Conservation (phyloP, 2,888 invertebrate species). For the Ctenicera cuprea region DNA sequence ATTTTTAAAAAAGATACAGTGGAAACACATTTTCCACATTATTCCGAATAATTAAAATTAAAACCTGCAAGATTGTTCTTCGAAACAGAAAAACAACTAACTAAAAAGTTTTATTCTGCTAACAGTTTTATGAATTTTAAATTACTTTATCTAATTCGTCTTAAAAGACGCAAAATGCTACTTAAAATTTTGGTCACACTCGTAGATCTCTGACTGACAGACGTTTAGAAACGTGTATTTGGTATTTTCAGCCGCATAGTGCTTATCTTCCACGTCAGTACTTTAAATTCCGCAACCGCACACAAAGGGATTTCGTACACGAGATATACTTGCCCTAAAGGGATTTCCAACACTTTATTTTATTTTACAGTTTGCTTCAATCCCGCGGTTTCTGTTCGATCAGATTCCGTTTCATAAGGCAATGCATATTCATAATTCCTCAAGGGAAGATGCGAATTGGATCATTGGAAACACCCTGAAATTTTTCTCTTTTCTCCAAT, state of each 20-base stretch:
- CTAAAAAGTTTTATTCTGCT: too few relatives aligned
- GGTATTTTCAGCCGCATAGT: constrained; percentile 5
- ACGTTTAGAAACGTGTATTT: neutral
- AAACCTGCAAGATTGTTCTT: too few relatives aligned
- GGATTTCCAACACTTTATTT: constrained; percentile 27
- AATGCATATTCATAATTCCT: constrained; percentile 25
- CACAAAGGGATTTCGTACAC: constrained; percentile 28
- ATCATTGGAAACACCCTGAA: constrained; percentile 4
- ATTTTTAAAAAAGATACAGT: too few relatives aligned
- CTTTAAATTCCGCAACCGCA: constrained; percentile 18
- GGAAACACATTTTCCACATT: too few relatives aligned
- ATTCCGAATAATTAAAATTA: too few relatives aligned
- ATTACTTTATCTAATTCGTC: too few relatives aligned
- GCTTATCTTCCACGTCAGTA: constrained; percentile 7
- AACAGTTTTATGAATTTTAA: too few relatives aligned
- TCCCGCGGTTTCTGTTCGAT: neutral
- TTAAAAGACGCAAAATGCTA: constrained; percentile 6
- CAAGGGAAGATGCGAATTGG: constrained; percentile 8
- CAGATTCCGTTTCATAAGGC: constrained; percentile 15
- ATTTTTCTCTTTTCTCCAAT: neutral
- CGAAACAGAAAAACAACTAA: too few relatives aligned
- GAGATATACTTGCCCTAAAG: constrained; percentile 18
- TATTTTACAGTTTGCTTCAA: constrained; percentile 19
- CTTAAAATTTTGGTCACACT: constrained; percentile 8
- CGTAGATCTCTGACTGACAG: constrained; percentile 16